Evolutionary conservation across 2,113 vertebrate species (phyloP).

Genomic region (Pelecanoides urinatrix): DNA sequence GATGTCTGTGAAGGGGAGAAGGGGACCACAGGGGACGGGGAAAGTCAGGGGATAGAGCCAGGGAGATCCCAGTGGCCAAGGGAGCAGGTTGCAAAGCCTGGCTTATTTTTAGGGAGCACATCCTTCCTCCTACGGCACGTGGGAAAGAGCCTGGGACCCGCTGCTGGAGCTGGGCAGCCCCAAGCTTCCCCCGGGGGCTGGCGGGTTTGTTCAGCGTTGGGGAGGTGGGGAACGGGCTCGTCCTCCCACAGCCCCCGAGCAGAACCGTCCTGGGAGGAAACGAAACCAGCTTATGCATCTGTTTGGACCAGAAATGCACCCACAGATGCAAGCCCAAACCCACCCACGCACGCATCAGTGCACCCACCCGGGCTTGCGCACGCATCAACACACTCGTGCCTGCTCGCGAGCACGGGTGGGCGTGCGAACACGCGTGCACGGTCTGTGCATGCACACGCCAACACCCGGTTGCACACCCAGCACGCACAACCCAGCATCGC

Average conservation of each 20-base stretch:
- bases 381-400: rapidly evolving
- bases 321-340: background rate
- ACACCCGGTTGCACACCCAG: rapidly evolving
- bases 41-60: no score
- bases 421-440: rapidly evolving
- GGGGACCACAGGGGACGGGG: rapidly evolving
- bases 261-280: background rate
- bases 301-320: background rate
- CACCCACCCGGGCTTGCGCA: background rate
- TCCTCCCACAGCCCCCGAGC: background rate
- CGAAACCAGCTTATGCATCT: background rate
- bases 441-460: rapidly evolving
- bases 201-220: rapidly evolving
- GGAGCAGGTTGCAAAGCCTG: background rate
- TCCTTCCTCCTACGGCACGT: rapidly evolving
- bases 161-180: background rate
- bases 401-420: rapidly evolving
- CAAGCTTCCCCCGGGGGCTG: background rate
- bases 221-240: background rate
- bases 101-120: background rate
- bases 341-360: rapidly evolving
- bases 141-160: background rate
- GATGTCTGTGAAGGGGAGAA: background rate
- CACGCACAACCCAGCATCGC: background rate
- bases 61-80: background rate